A percentile compares a stretch with the other conserved stretches of the same genome.
Evolutionary conservation across 2,113 vertebrate species (phyloP).

Genomic region (Triplophysa siluroides): DNA sequence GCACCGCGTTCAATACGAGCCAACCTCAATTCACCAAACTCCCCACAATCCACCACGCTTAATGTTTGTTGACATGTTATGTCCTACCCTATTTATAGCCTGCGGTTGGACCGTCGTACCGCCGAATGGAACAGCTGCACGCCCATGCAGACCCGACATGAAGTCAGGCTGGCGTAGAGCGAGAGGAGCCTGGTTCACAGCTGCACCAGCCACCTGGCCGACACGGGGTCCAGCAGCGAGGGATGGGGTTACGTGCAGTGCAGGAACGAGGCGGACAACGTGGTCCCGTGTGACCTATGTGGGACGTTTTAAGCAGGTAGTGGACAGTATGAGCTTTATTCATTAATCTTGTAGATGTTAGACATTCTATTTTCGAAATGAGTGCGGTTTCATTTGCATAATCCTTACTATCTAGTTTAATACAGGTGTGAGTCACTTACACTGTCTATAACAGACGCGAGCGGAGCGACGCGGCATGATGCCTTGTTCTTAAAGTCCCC

Average conservation of each 20-base stretch:
- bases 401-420: neutral
- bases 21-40: slow-evolving; percentile 32
- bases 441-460: no score
- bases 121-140: slow-evolving; percentile 50
- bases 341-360: neutral
- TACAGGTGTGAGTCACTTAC: neutral
- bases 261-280: neutral
- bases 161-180: slow-evolving; percentile 19
- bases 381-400: neutral
- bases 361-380: neutral
- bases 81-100: slow-evolving; percentile 49
- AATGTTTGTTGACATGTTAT: slow-evolving; percentile 40
- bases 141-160: slow-evolving; percentile 32
- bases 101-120: slow-evolving; percentile 29
- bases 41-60: slow-evolving; percentile 11
- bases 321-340: neutral
- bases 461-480: no score
- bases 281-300: neutral
- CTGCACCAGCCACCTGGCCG: slow-evolving; percentile 52
- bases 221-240: neutral
- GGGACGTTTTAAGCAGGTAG: neutral
- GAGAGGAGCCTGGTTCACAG: slow-evolving; percentile 41
- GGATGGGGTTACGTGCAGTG: slow-evolving; percentile 23
- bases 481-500: no score
- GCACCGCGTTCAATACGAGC: slow-evolving; percentile 7